Evolutionary conservation across 1,140 invertebrate species (phyloP).

Genomic region (Drosophila grimshawi): DNA sequence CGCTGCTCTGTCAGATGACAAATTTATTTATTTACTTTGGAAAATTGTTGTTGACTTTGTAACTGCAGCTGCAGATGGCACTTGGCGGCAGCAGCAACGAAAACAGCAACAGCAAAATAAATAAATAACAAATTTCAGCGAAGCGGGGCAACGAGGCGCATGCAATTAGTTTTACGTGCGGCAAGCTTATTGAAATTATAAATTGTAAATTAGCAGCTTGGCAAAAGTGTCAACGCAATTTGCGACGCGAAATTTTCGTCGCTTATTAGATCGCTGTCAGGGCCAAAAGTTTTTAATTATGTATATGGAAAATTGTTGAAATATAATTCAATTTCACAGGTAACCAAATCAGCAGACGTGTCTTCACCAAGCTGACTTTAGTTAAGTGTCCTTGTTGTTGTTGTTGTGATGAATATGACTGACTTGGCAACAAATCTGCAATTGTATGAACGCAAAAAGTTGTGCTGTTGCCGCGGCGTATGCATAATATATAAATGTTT

Average conservation of each 20-base stretch:
- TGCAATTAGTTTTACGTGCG: slow-evolving; percentile 61
- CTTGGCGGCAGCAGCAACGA: slow-evolving; percentile 2
- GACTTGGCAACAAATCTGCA: slow-evolving; percentile 54
- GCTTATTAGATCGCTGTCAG: slow-evolving; percentile 70
- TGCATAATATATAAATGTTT: slow-evolving; percentile 43
- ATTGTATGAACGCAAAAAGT: slow-evolving; percentile 24
- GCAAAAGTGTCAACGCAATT: slow-evolving; percentile 70
- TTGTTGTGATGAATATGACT: slow-evolving; percentile 34
- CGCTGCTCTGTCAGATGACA: not conserved
- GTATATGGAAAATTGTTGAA: slow-evolving; percentile 55
- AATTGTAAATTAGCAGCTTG: slow-evolving; percentile 71
- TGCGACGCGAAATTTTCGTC: slow-evolving; percentile 56
- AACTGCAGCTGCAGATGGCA: slow-evolving; percentile 39
- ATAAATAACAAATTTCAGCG: slow-evolving; percentile 17
- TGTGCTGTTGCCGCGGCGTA: slow-evolving; percentile 40
- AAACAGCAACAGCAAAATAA: slow-evolving; percentile 16
- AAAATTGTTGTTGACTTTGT: slow-evolving; percentile 48
- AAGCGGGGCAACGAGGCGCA: slow-evolving; percentile 6
- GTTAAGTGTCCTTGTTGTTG: slow-evolving; percentile 27
- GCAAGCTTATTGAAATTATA: slow-evolving; percentile 76
- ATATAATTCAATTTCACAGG: slow-evolving; percentile 66
- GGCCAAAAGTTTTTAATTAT: slow-evolving; percentile 74
- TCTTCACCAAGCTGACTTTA: slow-evolving; percentile 3
- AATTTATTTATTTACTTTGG: slow-evolving; percentile 36
- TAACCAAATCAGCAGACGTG: slow-evolving; percentile 34